phyloP scores from a whole-genome alignment of 2,113 vertebrate species.

The Nipponia nippon region DNA sequence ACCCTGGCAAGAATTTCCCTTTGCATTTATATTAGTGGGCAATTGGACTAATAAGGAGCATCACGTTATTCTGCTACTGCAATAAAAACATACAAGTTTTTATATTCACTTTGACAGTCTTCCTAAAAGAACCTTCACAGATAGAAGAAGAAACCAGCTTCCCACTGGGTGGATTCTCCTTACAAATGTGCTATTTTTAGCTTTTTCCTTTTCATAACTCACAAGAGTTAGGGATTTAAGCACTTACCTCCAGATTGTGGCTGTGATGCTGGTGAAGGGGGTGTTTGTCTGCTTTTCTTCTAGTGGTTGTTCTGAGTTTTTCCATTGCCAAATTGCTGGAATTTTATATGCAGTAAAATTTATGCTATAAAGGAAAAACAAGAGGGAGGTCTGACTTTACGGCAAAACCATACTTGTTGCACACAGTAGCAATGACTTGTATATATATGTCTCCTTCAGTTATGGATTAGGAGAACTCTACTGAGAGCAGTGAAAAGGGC shows the following conservation, averaged over 20 bases:
- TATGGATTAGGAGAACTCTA: not conserved
- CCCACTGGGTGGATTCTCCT: not conserved
- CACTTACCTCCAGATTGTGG: not conserved
- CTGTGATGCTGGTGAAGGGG: not conserved
- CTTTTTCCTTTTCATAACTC: not conserved
- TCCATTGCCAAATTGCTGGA: not conserved
- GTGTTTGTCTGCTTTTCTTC: not conserved
- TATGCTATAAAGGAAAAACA: not conserved
- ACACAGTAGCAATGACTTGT: not conserved
- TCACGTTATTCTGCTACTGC: not conserved
- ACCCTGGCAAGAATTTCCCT: not conserved
- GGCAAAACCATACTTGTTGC: not conserved
- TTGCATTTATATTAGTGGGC: not conserved
- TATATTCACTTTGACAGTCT: not conserved
- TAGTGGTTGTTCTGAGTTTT: not conserved
- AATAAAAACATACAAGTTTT: not conserved
- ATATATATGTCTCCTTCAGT: not conserved
- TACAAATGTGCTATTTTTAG: not conserved
- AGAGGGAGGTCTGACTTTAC: not conserved
- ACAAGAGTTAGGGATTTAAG: not conserved
- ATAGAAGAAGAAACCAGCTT: not conserved
- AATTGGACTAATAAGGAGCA: not conserved
- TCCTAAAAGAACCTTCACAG: not conserved
- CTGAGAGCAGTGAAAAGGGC: not conserved
- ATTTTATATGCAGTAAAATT: not conserved